These are phyloP conservation scores for Magallana ariakensis DNA, from an alignment of 1,140 invertebrate species.

Conservation along the genomic window DNA sequence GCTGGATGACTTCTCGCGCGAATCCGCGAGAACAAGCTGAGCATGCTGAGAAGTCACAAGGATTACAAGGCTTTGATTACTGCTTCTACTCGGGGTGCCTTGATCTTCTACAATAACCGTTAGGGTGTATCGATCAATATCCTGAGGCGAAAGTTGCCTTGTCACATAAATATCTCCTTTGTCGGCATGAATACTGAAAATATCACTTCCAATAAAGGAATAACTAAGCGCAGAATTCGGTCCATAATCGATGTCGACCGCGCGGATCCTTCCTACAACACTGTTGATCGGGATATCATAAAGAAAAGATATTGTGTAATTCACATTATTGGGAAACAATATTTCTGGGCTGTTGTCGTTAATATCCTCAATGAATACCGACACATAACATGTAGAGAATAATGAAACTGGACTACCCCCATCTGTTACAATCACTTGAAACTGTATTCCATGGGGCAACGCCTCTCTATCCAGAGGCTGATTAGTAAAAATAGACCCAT, in stretches of 20 bases:
- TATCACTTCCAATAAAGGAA: conserved; percentile 86
- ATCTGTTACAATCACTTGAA: conserved; percentile 87
- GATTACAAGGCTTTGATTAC: conserved; percentile 50
- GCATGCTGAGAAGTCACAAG: conserved; percentile 47
- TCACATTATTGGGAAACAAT: conserved; percentile 60
- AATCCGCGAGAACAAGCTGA: neutral
- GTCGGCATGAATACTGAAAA: conserved; percentile 92
- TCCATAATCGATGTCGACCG: conserved; percentile 94
- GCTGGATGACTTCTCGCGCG: neutral
- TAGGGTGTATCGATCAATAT: conserved; percentile 52
- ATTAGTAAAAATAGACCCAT: conserved; percentile 83
- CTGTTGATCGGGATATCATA: conserved; percentile 53
- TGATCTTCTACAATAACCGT: conserved; percentile 57
- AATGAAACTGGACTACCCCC: conserved; percentile 83
- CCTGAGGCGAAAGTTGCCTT: conserved; percentile 35
- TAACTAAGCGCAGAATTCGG: conserved; percentile 95
- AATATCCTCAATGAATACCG: conserved; percentile 83
- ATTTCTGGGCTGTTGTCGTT: conserved; percentile 94
- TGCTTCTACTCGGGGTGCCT: conserved; percentile 50
- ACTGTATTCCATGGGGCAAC: conserved; percentile 86
- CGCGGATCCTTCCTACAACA: conserved; percentile 85
- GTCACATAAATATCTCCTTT: conserved; percentile 89
- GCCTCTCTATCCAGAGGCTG: conserved; percentile 90
- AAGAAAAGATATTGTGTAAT: conserved; percentile 66
- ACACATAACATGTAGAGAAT: conserved; percentile 65